These are phyloP conservation scores for Equus quagga DNA, from an alignment of 2,113 vertebrate species.

Conservation along the genomic window DNA sequence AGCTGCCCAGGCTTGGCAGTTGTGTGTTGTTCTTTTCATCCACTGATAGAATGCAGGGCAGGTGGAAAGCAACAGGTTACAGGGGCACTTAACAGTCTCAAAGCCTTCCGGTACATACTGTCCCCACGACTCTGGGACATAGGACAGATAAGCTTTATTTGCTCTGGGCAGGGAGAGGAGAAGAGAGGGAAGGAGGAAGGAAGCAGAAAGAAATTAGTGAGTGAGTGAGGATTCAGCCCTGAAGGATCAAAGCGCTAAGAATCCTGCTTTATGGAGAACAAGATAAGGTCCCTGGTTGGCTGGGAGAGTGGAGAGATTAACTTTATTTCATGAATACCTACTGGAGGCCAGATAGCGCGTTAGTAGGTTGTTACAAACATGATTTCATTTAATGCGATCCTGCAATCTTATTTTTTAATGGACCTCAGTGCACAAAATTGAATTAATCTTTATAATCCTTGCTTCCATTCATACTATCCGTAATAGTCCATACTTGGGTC, in stretches of 20 bases:
- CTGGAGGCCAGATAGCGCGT: neutral
- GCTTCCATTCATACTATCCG: neutral
- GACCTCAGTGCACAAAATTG: neutral
- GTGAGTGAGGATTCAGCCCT: neutral
- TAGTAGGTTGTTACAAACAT: neutral
- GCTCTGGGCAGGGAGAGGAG: neutral
- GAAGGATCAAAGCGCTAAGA: neutral
- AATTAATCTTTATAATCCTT: constrained; percentile 6
- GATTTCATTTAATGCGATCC: neutral
- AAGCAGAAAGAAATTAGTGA: neutral
- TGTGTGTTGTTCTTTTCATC: neutral
- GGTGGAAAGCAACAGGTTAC: neutral
- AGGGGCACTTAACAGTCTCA: neutral
- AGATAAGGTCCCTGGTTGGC: neutral
- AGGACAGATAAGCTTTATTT: neutral
- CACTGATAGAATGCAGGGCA: neutral
- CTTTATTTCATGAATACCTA: neutral
- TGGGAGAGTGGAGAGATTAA: neutral
- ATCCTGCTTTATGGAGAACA: neutral
- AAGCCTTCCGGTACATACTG: neutral
- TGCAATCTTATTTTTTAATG: neutral
- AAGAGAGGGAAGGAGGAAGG: neutral
- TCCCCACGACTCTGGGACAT: neutral
- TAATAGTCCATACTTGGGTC: neutral
- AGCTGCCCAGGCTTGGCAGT: neutral